phyloP scores from a whole-genome alignment of 2,113 vertebrate genomes.

The Paratilapia polleni region DNA sequence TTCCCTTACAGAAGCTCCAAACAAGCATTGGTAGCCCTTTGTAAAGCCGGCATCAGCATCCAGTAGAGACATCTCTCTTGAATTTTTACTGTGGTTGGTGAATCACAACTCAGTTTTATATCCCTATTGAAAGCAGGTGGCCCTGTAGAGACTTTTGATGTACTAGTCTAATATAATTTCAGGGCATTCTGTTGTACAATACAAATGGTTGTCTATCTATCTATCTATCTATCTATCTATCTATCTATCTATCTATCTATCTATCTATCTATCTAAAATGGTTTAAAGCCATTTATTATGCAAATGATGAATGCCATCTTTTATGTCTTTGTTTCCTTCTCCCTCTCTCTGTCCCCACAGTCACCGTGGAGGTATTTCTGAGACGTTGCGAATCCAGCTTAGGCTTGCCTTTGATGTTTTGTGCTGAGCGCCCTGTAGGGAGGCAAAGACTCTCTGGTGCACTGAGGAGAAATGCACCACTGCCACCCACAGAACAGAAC shows the following conservation, averaged over 20 bases:
- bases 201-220: not conserved
- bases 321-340: not conserved
- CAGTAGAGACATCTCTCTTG: constrained; percentile 9
- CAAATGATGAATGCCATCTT: not conserved
- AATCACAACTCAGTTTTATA: constrained; percentile 53
- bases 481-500: constrained; percentile 19
- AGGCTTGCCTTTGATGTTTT: constrained; percentile 57
- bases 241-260: not conserved
- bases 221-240: not conserved
- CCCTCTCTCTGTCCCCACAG: not conserved
- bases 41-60: constrained; percentile 35
- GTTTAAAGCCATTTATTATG: not conserved
- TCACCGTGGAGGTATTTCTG: not conserved
- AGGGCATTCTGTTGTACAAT: constrained; percentile 22
- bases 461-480: constrained; percentile 14
- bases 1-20: constrained; percentile 16
- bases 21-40: not conserved
- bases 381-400: constrained; percentile 18
- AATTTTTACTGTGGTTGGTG: constrained; percentile 36
- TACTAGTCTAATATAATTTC: constrained; percentile 51
- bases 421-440: constrained; percentile 13
- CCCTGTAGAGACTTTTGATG: constrained; percentile 43
- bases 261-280: not conserved
- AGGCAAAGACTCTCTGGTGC: constrained; percentile 3
- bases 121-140: constrained; percentile 3